Evolutionary conservation across 1,140 invertebrate genomes (phyloP), one percentile per base, ranked within the genome.

Genomic region (Drosophila lacteicornis): DNA sequence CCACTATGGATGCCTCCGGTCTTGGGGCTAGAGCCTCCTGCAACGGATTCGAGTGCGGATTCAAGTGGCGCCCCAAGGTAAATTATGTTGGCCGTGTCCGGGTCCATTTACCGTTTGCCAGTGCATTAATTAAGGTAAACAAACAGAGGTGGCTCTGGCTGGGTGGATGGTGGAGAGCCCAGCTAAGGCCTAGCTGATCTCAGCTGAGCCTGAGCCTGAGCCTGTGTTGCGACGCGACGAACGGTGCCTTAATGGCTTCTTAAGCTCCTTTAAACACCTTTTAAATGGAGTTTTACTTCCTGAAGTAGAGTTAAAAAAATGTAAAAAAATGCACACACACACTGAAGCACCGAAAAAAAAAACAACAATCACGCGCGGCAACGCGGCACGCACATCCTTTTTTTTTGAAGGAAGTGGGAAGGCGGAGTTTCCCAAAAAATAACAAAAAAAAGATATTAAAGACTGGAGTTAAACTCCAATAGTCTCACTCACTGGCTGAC

Each of bases 91-190:
- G 51, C 69, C n/a, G 66, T 73, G 53, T 43, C 67, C 53, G 45
- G 36, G 53, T 73, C 61, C 60, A 40, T 59, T 80, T 71, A 51
- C 59, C 49, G 73, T 58, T 71, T 69, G 84, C 62, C 69, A 80
- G 66, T 88, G 85, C 85, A 85, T 88, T 88, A 88, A 88, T 88
- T 88, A 88, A 85, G 81, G 85, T 88, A 88, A 88, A 88, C 79
- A 90, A 90, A 90, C 85, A 79, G 60, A 49, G 40, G 15, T 30
- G n/a, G 19, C 30, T 36, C 22, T 25, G 22, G 22, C 22, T 25
- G 22, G 15, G 50, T 42, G 42, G n/a, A 17, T 22, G 36, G 22
- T 33, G 27, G 25, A 12, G 15, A 15, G 15, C 42, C 7, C 27
- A 45, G 43, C 19, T 38, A 22, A 25, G 36, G 55, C 63, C 51